Conservation (phyloP, 2,888 invertebrate species). For the Polymixis lichenea region DNA sequence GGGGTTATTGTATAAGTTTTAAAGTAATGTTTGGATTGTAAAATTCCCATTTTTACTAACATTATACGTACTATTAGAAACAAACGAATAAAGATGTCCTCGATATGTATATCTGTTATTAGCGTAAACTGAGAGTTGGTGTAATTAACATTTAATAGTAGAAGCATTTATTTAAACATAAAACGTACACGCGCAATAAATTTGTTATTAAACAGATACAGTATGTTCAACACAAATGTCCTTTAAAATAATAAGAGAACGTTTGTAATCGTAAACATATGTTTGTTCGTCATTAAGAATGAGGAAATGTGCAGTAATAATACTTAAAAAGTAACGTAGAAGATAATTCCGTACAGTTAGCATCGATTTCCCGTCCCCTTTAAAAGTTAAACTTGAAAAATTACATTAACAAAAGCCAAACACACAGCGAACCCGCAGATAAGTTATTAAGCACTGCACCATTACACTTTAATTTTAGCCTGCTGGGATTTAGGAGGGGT, state of each 20-base stretch:
- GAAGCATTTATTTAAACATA: slow-evolving; percentile 56
- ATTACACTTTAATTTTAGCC: slow-evolving; percentile 89
- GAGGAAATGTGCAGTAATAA: slow-evolving; percentile 36
- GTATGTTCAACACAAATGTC: slow-evolving; percentile 41
- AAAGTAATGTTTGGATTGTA: slow-evolving; percentile 13
- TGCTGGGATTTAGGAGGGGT: slow-evolving; percentile 85
- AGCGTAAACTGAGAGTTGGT: slow-evolving; percentile 15
- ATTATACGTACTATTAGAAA: slow-evolving; percentile 24
- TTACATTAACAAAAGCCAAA: slow-evolving; percentile 87
- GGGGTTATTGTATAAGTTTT: slow-evolving; percentile 29
- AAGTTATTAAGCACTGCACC: slow-evolving; percentile 89
- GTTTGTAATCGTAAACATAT: slow-evolving; percentile 37
- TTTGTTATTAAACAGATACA: slow-evolving; percentile 59
- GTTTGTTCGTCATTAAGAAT: slow-evolving; percentile 38
- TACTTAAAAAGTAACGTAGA: slow-evolving; percentile 28
- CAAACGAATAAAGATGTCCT: slow-evolving; percentile 30
- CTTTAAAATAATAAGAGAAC: slow-evolving; percentile 45
- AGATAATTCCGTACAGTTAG: slow-evolving; percentile 36
- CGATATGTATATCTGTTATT: slow-evolving; percentile 41
- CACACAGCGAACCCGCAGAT: slow-evolving; percentile 86
- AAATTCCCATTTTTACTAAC: slow-evolving; percentile 5
- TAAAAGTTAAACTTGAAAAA: slow-evolving; percentile 83
- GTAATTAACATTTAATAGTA: slow-evolving; percentile 58
- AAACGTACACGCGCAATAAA: slow-evolving; percentile 46
- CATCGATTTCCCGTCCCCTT: slow-evolving; percentile 55